Conservation (phyloP, 2,113 vertebrate genomes). For the Macrotis lagotis region DNA sequence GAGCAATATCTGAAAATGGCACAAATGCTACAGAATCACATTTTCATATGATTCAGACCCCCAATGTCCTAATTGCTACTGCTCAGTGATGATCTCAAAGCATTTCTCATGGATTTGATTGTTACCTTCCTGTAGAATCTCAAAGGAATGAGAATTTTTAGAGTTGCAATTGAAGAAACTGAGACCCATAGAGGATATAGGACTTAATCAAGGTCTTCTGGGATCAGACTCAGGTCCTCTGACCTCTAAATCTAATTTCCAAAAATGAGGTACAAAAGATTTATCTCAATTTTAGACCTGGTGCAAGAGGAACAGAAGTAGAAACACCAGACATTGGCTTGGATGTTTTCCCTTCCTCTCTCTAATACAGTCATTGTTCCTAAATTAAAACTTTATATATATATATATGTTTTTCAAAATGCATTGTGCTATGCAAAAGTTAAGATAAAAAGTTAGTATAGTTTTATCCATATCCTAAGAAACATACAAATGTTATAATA, state of each 20-base stretch:
- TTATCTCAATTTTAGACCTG: background rate
- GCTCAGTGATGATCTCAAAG: background rate
- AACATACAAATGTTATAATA: background rate
- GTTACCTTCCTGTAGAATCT: background rate
- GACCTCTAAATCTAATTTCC: background rate
- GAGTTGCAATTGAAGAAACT: background rate
- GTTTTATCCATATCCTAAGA: background rate
- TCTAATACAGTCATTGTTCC: background rate
- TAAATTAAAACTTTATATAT: background rate
- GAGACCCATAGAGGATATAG: background rate
- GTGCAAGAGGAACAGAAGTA: background rate
- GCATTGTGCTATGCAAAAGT: background rate
- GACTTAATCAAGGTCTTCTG: background rate
- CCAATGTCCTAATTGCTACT: background rate
- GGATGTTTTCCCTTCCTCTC: background rate
- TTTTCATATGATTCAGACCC: background rate
- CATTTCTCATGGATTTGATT: background rate
- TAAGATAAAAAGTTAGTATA: background rate
- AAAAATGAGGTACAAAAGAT: background rate
- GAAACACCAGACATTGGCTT: background rate
- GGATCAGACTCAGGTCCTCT: background rate
- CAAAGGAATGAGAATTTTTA: background rate
- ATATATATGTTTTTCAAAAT: background rate
- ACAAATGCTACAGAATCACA: accelerated
- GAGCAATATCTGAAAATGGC: background rate